phyloP scores from a whole-genome alignment of 2,797 vertebrate genomes.

The Crenichthys baileyi region DNA sequence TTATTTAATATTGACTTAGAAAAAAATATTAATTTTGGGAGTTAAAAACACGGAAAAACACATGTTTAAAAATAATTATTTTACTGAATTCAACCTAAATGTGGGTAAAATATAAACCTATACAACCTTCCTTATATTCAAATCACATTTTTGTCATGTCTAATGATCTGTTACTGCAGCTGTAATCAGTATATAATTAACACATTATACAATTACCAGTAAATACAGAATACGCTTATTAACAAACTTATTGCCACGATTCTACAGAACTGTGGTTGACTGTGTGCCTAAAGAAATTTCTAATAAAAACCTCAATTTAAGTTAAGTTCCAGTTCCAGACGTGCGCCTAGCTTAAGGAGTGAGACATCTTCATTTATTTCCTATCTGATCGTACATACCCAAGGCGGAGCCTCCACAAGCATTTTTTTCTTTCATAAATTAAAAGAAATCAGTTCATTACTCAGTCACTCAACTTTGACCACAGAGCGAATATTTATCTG shows the following conservation, averaged over 20 bases:
- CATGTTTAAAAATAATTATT: neutral
- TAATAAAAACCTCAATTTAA: neutral
- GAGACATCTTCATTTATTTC: slow-evolving; percentile 20
- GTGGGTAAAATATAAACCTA: neutral
- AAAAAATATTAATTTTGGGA: neutral
- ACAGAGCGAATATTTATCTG: slow-evolving; percentile 11
- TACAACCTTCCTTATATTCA: neutral
- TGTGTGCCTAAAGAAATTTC: neutral
- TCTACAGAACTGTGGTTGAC: neutral
- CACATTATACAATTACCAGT: neutral
- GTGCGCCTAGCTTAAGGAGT: slow-evolving; percentile 1
- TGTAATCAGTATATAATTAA: neutral
- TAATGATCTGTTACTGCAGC: neutral
- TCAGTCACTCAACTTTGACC: slow-evolving; percentile 36
- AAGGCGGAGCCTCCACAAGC: slow-evolving; percentile 76
- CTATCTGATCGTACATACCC: slow-evolving; percentile 63
- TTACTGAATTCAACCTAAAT: neutral
- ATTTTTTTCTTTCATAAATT: slow-evolving; percentile 59
- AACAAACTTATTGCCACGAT: too few relatives aligned
- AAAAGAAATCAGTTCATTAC: slow-evolving; percentile 44
- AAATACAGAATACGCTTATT: neutral
- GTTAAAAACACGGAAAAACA: neutral
- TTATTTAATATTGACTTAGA: neutral
- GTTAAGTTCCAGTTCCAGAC: neutral
- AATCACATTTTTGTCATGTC: neutral